Percentiles rank a stretch among this genome's conserved stretches.
phyloP scores from a whole-genome alignment of 2,797 vertebrate species.

The Oreochromis grahami region DNA sequence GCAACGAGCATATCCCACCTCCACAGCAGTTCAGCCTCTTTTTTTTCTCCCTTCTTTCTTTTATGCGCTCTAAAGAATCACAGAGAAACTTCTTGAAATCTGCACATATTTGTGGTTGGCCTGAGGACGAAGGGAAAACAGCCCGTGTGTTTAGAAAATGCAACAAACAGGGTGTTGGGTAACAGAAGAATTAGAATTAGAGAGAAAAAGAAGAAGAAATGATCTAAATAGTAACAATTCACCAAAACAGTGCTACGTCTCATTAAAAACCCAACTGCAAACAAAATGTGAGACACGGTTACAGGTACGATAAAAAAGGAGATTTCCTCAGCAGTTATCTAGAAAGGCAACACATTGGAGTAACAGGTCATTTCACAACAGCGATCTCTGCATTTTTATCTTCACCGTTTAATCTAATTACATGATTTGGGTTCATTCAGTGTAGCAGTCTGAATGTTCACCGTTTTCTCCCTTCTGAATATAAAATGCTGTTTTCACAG shows the following conservation, averaged over 20 bases:
- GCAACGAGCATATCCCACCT: constrained; percentile 1
- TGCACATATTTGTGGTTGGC: neutral
- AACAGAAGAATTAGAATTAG: neutral
- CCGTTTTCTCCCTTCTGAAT: neutral
- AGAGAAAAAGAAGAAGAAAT: neutral
- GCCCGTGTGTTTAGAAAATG: neutral
- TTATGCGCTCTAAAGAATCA: neutral
- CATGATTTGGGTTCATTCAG: neutral
- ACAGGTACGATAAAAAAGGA: neutral
- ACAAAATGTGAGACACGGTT: neutral
- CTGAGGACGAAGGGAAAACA: neutral
- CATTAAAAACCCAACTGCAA: neutral
- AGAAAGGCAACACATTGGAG: neutral
- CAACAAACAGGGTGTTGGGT: neutral
- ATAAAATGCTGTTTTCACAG: neutral
- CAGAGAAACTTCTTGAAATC: neutral
- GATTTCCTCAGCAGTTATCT: neutral
- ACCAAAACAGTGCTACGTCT: neutral
- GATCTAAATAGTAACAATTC: neutral
- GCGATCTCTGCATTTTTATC: neutral
- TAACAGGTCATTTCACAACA: neutral
- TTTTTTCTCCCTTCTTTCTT: accelerated
- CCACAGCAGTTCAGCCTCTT: neutral
- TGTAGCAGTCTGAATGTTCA: neutral
- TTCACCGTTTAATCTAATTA: neutral